These are phyloP conservation scores for Typhlichthys eigenmanni DNA, from an alignment of 2,797 vertebrate genomes.

Conservation along the genomic window DNA sequence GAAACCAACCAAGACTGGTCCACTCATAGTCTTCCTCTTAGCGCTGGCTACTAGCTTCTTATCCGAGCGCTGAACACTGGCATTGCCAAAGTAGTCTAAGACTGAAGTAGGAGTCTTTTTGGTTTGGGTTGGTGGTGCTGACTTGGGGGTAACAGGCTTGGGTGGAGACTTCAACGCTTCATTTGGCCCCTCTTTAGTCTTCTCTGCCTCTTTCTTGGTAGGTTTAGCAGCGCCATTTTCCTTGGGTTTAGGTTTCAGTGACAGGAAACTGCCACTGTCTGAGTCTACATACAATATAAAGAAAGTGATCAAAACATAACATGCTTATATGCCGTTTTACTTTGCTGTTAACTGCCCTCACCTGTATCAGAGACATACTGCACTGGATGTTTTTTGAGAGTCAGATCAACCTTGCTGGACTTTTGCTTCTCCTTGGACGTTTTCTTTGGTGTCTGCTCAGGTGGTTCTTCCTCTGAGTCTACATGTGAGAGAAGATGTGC, in stretches of 20 bases:
- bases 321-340: neutral
- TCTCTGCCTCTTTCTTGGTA: constrained; percentile 21
- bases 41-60: constrained; percentile 91
- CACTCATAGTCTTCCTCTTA: constrained; percentile 89
- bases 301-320: neutral
- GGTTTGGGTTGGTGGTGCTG: constrained; percentile 62
- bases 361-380: constrained; percentile 93
- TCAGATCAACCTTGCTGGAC: constrained; percentile 60
- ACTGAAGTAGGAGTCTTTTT: constrained; percentile 86
- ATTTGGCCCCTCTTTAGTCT: constrained; percentile 64
- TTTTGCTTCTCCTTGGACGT: constrained; percentile 71
- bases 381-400: constrained; percentile 82
- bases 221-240: constrained; percentile 73
- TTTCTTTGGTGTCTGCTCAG: constrained; percentile 79
- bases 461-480: constrained; percentile 86
- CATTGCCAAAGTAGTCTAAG: constrained; percentile 87
- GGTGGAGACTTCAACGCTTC: constrained; percentile 58
- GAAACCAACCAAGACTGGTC: neutral
- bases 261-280: constrained; percentile 83
- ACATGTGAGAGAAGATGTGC: constrained; percentile 26
- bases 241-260: constrained; percentile 80
- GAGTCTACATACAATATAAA: constrained; percentile 78
- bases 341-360: constrained; percentile 57
- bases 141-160: constrained; percentile 72
- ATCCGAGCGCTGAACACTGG: constrained; percentile 83